Percentiles rank a stretch among this genome's conserved stretches.
Conservation (phyloP, 2,888 invertebrate species). For the Scaptodrosophila latifasciaeformis region DNA sequence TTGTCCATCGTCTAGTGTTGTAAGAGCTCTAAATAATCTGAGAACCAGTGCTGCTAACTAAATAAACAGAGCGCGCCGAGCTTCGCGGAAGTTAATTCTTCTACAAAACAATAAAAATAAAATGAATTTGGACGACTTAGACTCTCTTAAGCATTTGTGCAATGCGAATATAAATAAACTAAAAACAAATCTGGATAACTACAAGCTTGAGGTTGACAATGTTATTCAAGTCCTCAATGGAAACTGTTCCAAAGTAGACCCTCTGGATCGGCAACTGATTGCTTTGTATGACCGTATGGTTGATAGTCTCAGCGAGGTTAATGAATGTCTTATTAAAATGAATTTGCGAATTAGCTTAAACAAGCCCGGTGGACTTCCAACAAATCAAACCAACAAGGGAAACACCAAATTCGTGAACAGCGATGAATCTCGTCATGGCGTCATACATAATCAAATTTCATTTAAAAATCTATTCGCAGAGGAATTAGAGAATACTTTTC, state of each 20-base stretch:
- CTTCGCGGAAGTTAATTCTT: not conserved
- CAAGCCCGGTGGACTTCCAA: not conserved
- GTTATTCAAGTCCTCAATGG: slow-evolving; percentile 19
- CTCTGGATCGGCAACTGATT: slow-evolving; percentile 19
- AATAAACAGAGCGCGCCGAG: too few relatives aligned
- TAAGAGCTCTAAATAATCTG: too few relatives aligned
- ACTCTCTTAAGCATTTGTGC: slow-evolving; percentile 25
- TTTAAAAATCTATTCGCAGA: too few relatives aligned
- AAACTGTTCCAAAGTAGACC: slow-evolving; percentile 20
- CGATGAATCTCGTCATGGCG: too few relatives aligned
- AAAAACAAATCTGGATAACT: slow-evolving; percentile 24
- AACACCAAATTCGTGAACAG: too few relatives aligned
- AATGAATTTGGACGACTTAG: slow-evolving; percentile 32
- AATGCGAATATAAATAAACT: slow-evolving; percentile 33
- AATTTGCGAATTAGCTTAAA: slow-evolving; percentile 40
- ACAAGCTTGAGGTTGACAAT: slow-evolving; percentile 15
- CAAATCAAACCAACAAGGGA: too few relatives aligned
- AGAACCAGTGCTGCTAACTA: too few relatives aligned
- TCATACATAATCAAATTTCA: too few relatives aligned
- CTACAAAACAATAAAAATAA: too few relatives aligned
- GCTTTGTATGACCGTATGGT: slow-evolving; percentile 34
- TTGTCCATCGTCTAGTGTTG: too few relatives aligned
- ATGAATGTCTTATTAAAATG: slow-evolving; percentile 37
- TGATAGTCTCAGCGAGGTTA: slow-evolving; percentile 34
- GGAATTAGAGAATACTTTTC: too few relatives aligned